Conservation (phyloP, 2,888 invertebrate genomes). For the Drosophila kanekoi region DNA sequence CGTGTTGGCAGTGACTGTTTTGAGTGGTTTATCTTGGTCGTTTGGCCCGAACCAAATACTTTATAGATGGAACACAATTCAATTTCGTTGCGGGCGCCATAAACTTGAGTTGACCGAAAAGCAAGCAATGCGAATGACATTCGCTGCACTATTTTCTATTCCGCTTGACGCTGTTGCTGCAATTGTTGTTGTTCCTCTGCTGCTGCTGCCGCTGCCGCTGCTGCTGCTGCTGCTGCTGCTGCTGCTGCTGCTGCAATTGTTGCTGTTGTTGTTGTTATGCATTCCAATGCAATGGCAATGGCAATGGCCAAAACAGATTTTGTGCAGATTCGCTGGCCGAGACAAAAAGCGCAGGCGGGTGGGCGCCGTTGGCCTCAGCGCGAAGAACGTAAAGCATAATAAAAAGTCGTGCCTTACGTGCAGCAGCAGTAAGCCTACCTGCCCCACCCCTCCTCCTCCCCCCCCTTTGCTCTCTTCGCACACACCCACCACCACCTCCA, state of each 20-base stretch:
- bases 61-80: constrained; percentile 54
- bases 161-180: constrained; percentile 20
- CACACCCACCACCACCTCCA: too few relatives aligned
- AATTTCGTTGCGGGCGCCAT: constrained; percentile 65
- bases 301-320: constrained; percentile 71
- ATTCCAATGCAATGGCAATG: constrained; percentile 71
- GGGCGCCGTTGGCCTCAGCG: constrained; percentile 73
- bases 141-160: constrained; percentile 70
- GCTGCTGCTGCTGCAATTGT: constrained; percentile 22
- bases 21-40: constrained; percentile 40
- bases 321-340: constrained; percentile 64
- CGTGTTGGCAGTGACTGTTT: neutral
- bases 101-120: constrained; percentile 59
- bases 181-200: constrained; percentile 32
- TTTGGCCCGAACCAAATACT: constrained; percentile 39
- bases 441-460: too few relatives aligned
- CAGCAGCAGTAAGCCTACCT: constrained; percentile 51
- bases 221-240: constrained; percentile 8
- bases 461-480: too few relatives aligned
- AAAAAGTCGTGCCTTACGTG: constrained; percentile 80
- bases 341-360: constrained; percentile 77
- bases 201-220: constrained; percentile 3
- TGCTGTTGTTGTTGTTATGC: constrained; percentile 63
- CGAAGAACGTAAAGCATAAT: constrained; percentile 77
- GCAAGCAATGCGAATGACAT: constrained; percentile 73